A percentile compares a stretch with the other conserved stretches of the same genome.
Evolutionary conservation across 2,888 invertebrate genomes (phyloP).

Genomic region (Pachymerium ferrugineum): DNA sequence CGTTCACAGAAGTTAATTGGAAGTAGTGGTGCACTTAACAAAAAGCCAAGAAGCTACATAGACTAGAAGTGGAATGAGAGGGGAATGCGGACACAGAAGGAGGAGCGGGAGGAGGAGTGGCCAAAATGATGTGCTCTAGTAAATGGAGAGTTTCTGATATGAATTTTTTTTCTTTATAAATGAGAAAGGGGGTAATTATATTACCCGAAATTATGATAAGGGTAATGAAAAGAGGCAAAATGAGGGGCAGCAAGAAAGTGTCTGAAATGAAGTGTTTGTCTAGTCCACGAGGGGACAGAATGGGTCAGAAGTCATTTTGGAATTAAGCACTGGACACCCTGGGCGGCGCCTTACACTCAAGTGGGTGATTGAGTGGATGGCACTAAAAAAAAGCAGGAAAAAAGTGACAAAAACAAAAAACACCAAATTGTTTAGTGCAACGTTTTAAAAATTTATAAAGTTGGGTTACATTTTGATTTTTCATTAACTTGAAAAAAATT

Average conservation of each 20-base stretch:
- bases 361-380: conserved; percentile 24
- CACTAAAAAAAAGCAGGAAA: background rate
- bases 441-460: background rate
- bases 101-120: background rate
- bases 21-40: conserved; percentile 23
- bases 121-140: conserved; percentile 9
- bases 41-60: conserved; percentile 5
- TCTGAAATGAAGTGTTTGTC: conserved; percentile 18
- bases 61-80: background rate
- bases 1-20: conserved; percentile 16
- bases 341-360: conserved; percentile 25
- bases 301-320: conserved; percentile 19
- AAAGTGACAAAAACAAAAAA: background rate
- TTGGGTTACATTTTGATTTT: background rate
- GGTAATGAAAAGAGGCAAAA: conserved; percentile 12
- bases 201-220: conserved; percentile 2
- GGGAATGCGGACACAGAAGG: conserved; percentile 25
- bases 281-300: conserved; percentile 23
- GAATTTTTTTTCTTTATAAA: background rate
- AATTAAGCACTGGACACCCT: conserved; percentile 13
- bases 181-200: conserved; percentile 3
- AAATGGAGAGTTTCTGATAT: conserved; percentile 16
- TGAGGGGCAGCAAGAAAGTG: conserved; percentile 16
- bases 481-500: background rate
- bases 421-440: background rate